Evolutionary conservation across 2,888 invertebrate species (phyloP), one percentile per base, ranked within the genome.

Genomic region (Ischnus inquisitorius): DNA sequence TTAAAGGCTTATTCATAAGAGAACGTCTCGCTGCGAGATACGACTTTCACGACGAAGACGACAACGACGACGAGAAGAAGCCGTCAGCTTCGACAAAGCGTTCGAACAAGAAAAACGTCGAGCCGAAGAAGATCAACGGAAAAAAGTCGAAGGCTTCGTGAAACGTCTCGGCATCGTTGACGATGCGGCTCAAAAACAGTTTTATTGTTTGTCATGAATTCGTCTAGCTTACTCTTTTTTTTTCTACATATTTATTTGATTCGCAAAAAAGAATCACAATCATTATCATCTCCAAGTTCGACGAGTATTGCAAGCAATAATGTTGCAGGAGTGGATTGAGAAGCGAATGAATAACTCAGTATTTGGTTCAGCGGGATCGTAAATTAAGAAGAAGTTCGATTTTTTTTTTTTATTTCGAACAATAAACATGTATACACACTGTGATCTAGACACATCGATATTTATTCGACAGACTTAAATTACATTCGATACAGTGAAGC

Each of bases 1-100:
- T 98, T 82, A 96, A 96, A 90, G 98, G 98, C 0, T 93, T 98
- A 19, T 91, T 97, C 0, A 97, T 98, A 86, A 95, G 96, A 22
- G 96, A 97, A 90, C 95, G 96, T 54, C 94, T 98, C 3, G 96
- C 97, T 89, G 93, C 94, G 14, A 97, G 96, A 90, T 98, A 98
- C 90, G 96, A 97, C 69, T 97, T 97, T 12, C 65, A 78, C 2
- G 65, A 72, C 12, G 69, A 41, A 25, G 62, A 71, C 89, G 95
- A 95, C 85, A 93, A 94, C 25, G 93, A 94, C 0, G 78, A 89
- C 22, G 80, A 85, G 25, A 39, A 54, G 28, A 71, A 84, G 8
- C 57, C 67, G 6, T 80, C 83, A 4, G 25, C 79, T 8, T 75
- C 81, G 8, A 25, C 46, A 16, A 82, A 84, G 12, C 43, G 46